Base-by-base conservation (phyloP, 2,888 invertebrate genomes). In the Heliconius ethilla region DNA sequence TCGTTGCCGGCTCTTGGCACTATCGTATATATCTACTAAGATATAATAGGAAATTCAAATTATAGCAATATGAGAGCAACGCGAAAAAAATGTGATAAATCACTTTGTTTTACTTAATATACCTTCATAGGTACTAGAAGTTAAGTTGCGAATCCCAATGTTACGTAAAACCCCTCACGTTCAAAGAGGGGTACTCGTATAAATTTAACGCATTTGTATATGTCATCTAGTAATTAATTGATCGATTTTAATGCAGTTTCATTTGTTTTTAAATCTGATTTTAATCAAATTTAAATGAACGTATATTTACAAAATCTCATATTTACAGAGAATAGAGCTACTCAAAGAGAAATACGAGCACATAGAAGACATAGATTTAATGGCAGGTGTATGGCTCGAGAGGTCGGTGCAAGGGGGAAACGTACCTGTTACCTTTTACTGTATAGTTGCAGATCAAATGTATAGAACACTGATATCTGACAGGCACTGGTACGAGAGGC, bases 351-450 rank as follows among this genome's bases (percentile, higher is more conserved):
- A 84, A 1, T 90, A 90, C 78, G 77, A 83, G 2, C 95, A 97
- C 88, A 96, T 97, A 3, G 95, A 96, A 81, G 98, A 98, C 89
- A 96, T 98, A 75, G 98, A 98, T 90, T 92, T 98, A 51, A 97
- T 98, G 96, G 97, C 97, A 45, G 98, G 97, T 29, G 97, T 97
- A 55, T 97, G 98, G 79, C 96, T 97, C 0, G 98, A 98, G 87
- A 95, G 96, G 78, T 96, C 97, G 0, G 91, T 97, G 73, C 96
- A 96, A 3, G 98, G 97, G 65, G 97, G 97, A 75, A 96, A 97
- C 95, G 95, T 98, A 37, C 98, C 98, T 22, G 97, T 97, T 1
- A 97, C 97, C 27, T 97, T 98, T 86, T 97, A 97, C 77, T 98
- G 98, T 86, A 93, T 98, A 75, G 96, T 98, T 82, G 97, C 97